Evolutionary conservation across 2,113 vertebrate genomes (phyloP).

Genomic region (Chascanopsetta lugubris): DNA sequence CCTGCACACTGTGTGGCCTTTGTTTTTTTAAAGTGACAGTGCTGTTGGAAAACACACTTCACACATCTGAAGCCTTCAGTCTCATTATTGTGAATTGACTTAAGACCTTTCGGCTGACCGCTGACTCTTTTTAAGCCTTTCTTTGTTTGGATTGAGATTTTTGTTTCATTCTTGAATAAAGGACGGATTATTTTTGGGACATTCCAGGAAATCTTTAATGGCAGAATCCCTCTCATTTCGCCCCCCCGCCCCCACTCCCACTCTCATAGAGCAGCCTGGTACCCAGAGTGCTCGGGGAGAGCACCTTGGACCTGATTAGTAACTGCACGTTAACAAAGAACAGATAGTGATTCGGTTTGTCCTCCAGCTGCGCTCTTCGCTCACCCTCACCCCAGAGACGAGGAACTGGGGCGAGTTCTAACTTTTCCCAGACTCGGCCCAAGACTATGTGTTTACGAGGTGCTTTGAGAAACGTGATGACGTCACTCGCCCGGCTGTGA

Average conservation of each 20-base stretch:
- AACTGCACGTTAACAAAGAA: slow-evolving; percentile 25
- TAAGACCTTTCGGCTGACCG: slow-evolving; percentile 62
- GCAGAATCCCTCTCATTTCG: slow-evolving; percentile 22
- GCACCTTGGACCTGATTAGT: neutral
- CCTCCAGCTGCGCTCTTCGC: slow-evolving; percentile 20
- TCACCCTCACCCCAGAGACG: slow-evolving; percentile 55
- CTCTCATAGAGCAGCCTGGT: slow-evolving; percentile 24
- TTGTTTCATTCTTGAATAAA: slow-evolving; percentile 19
- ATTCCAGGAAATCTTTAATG: slow-evolving; percentile 49
- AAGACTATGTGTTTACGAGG: slow-evolving; percentile 62
- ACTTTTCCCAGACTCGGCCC: slow-evolving; percentile 51
- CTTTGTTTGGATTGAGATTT: slow-evolving; percentile 41
- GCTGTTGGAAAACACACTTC: slow-evolving; percentile 52
- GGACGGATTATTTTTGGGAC: slow-evolving; percentile 37
- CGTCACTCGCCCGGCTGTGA: slow-evolving; percentile 73
- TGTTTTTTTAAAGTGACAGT: slow-evolving; percentile 53
- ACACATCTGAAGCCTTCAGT: slow-evolving; percentile 16
- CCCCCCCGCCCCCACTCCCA: too few species aligned
- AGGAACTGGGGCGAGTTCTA: slow-evolving; percentile 23
- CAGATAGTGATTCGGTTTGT: slow-evolving; percentile 13
- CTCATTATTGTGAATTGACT: slow-evolving; percentile 44
- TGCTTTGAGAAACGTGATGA: slow-evolving; percentile 66
- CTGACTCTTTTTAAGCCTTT: slow-evolving; percentile 26
- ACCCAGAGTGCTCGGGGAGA: slow-evolving; percentile 6
- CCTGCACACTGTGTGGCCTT: slow-evolving; percentile 60